Base-by-base conservation (phyloP, 1,140 invertebrate genomes). In the Ceratina australensis region DNA sequence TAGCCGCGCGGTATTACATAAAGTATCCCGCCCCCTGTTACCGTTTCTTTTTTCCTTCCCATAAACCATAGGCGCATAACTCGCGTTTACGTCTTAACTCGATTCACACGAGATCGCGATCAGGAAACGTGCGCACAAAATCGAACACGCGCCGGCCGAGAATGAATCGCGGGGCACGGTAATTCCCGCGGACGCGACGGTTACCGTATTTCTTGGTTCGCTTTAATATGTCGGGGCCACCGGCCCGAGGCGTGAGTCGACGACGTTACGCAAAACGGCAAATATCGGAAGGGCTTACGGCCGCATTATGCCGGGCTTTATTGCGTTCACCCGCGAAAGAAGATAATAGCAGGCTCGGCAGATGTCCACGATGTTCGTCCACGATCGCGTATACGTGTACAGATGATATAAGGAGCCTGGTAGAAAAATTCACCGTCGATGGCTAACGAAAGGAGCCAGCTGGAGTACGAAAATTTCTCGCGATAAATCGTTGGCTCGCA, bases 271-370 rank as follows among this genome's bases (percentile, higher is more conserved):
- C 91, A 91, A 91, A 91, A 90, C 78, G 86, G 89, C 80, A 90
- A 90, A 92, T 92, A 92, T 91, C 88, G 86, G 86, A 85, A 87
- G 85, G 86, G 84, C 86, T 89, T 89, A 91, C 89, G 88, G 86
- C 81, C 64, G 75, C 89, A 91, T 91, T 92, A 92, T 92, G 84
- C 89, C 72, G 81, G 78, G 79, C 86, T 88, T 88, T 90, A 90
- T 89, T 89, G 84, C 82, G 78, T 89, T 88, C 72, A 75, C 20
- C 57, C 26, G 16, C 24, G 61, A 60, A 50, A 69, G 18, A 80
- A 72, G 61, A 42, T 28, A 26, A 16, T 56, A 69, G 57, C 47
- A 59, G 54, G 82, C 56, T 72, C 80, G 42, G 82, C 90, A 92
- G 86, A 87, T 92, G 90, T 89, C 85, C 85, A 86, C 82, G 88